Evolutionary conservation across 2,113 vertebrate genomes (phyloP).

Genomic region (Bos indicus): DNA sequence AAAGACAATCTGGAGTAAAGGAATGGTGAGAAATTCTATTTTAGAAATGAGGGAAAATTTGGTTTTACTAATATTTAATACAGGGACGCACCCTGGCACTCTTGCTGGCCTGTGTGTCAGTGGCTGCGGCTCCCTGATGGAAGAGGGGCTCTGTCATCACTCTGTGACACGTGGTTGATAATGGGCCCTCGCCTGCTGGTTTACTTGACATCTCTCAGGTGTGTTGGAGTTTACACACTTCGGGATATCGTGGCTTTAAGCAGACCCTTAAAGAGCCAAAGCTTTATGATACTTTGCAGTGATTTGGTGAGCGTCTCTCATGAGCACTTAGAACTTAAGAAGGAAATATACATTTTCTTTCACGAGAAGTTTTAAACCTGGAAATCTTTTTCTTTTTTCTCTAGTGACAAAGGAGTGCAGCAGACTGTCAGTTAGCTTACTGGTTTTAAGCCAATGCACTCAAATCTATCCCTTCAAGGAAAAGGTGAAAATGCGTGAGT

Average conservation of each 20-base stretch:
- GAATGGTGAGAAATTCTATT: background rate
- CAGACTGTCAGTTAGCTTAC: background rate
- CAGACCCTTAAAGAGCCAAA: background rate
- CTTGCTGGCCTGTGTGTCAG: background rate
- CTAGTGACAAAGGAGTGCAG: background rate
- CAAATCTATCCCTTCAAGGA: background rate
- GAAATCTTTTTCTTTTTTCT: background rate
- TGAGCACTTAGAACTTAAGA: background rate
- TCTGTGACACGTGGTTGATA: background rate
- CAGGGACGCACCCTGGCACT: background rate
- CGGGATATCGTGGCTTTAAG: background rate
- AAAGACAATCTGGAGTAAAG: background rate
- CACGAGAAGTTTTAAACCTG: background rate
- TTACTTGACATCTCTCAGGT: background rate
- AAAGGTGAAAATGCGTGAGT: background rate
- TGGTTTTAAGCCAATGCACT: background rate
- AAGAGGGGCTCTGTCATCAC: background rate
- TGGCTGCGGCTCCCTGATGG: rapidly evolving
- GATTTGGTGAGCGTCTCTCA: background rate
- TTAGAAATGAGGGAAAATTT: background rate
- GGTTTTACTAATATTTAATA: background rate
- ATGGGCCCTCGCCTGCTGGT: rapidly evolving
- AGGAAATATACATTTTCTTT: background rate
- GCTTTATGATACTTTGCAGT: background rate
- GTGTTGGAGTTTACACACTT: background rate